Evolutionary conservation across 2,113 vertebrate species (phyloP).

Genomic region (Dicaeum eximium): DNA sequence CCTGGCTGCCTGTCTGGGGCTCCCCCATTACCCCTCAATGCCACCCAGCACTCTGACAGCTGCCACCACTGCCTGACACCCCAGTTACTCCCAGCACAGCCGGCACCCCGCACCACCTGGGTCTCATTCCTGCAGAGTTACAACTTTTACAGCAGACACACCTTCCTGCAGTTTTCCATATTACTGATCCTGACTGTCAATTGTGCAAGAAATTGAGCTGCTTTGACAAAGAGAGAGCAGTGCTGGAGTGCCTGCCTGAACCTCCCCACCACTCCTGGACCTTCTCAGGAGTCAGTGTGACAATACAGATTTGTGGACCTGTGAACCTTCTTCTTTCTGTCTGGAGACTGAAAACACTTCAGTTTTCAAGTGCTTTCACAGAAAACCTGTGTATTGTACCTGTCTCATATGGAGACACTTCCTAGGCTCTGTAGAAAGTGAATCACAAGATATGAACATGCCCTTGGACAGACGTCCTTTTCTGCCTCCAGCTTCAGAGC

Average conservation of each 20-base stretch:
- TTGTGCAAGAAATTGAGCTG: not conserved
- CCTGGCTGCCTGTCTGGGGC: not conserved
- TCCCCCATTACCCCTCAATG: not conserved
- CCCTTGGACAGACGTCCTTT: not conserved
- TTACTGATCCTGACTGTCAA: not conserved
- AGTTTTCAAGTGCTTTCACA: not conserved
- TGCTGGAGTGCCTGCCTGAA: not conserved
- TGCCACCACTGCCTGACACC: not conserved
- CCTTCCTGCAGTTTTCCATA: not conserved
- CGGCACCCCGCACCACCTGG: not conserved
- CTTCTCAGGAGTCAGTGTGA: not conserved
- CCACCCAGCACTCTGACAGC: not conserved
- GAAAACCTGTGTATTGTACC: not conserved
- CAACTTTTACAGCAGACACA: not conserved
- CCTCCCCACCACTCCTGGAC: not conserved
- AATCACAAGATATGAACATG: not conserved
- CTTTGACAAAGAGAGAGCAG: not conserved
- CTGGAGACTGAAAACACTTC: not conserved
- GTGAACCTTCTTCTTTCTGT: not conserved
- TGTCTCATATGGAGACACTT: not conserved
- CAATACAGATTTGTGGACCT: not conserved
- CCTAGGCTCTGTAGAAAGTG: not conserved
- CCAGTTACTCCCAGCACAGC: not conserved
- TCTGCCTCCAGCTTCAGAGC: not conserved
- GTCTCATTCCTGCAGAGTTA: not conserved